Evolutionary conservation across 35 echinoderm and acorn worm genomes (phyloP).

Genomic region (Ophioderma brevispina): DNA sequence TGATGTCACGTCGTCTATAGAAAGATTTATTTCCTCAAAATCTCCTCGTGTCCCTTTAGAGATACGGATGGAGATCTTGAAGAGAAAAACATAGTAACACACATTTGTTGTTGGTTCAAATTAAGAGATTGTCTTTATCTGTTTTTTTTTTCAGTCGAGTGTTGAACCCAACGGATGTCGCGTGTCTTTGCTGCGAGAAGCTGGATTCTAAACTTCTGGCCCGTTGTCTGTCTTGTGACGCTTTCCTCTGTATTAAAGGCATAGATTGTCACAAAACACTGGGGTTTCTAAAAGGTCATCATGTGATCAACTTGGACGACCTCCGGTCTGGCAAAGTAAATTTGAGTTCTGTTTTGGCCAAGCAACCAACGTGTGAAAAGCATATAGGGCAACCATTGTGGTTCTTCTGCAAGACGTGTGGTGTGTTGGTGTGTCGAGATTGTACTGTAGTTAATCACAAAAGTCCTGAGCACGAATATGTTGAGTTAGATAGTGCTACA

Average conservation of each 20-base stretch:
- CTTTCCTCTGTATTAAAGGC: not conserved
- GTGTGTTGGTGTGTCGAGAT: not conserved
- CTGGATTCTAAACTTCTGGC: too few species aligned
- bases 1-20: too few species aligned
- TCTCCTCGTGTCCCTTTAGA: too few species aligned
- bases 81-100: too few species aligned
- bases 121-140: too few species aligned
- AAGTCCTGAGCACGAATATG: not conserved
- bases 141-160: too few species aligned
- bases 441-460: not conserved
- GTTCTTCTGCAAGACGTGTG: constrained; percentile 22
- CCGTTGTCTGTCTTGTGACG: not conserved
- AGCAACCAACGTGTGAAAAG: not conserved
- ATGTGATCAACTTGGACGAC: constrained; percentile 2
- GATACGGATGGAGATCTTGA: too few species aligned
- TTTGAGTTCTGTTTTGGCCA: too few species aligned
- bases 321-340: not conserved
- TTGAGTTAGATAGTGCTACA: not conserved
- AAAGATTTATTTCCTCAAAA: too few species aligned
- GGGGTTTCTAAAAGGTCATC: not conserved
- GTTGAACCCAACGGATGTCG: too few species aligned
- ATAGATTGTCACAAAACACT: not conserved
- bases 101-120: too few species aligned
- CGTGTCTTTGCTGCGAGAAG: not conserved
- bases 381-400: not conserved